phyloP scores from a whole-genome alignment of 2,113 vertebrate species.

The Cyrtonyx montezumae region DNA sequence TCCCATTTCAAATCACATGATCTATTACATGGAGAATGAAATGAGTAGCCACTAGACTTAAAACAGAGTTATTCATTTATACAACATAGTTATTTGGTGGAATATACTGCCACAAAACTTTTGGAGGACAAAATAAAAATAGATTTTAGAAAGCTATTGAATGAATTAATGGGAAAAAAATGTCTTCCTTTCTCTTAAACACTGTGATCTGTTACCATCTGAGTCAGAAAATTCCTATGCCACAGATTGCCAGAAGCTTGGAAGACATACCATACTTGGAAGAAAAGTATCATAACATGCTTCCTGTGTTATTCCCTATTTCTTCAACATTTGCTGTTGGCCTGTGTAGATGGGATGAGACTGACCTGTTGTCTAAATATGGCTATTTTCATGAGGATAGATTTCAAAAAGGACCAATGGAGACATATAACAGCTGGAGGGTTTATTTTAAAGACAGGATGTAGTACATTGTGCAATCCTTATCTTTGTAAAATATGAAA shows the following conservation, averaged over 20 bases:
- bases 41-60: background rate
- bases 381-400: background rate
- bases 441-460: background rate
- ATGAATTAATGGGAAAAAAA: background rate
- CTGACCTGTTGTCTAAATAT: background rate
- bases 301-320: background rate
- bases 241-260: background rate
- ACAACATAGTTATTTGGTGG: background rate
- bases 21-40: background rate
- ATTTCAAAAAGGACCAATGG: background rate
- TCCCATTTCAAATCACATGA: background rate
- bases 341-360: background rate
- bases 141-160: background rate
- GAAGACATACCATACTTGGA: background rate
- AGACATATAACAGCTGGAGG: background rate
- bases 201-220: background rate
- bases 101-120: background rate
- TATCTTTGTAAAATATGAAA: background rate
- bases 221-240: slow-evolving; percentile 53
- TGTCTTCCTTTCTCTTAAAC: background rate
- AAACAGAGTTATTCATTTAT: background rate
- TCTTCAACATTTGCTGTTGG: background rate
- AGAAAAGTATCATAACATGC: background rate
- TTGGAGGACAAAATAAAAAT: background rate
- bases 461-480: background rate